These are phyloP conservation scores for Hyaena hyaena DNA, from an alignment of 2,113 vertebrate genomes.

Conservation along the genomic window DNA sequence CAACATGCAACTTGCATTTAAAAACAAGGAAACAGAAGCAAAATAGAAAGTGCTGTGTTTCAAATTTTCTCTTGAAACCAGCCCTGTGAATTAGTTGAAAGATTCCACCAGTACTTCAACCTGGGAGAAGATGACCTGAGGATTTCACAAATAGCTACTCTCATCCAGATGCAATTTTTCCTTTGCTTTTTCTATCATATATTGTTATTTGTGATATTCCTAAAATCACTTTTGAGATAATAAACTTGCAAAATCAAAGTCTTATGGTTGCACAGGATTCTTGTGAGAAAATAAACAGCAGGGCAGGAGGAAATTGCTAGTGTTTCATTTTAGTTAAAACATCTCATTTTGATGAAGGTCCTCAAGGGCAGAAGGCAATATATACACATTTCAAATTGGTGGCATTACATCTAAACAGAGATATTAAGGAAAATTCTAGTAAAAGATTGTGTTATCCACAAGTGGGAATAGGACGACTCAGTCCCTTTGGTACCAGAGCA, in stretches of 20 bases:
- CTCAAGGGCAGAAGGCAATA: slow-evolving; percentile 76
- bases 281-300: slow-evolving; percentile 73
- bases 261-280: slow-evolving; percentile 65
- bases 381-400: slow-evolving; percentile 74
- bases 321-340: slow-evolving; percentile 80
- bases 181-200: slow-evolving; percentile 80
- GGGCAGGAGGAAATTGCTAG: slow-evolving; percentile 54
- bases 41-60: slow-evolving; percentile 40
- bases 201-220: slow-evolving; percentile 80
- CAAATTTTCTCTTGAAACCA: slow-evolving; percentile 62
- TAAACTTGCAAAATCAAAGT: slow-evolving; percentile 73
- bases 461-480: background rate
- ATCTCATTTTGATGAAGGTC: slow-evolving; percentile 81
- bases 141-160: slow-evolving; percentile 76
- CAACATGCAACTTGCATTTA: background rate
- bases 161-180: slow-evolving; percentile 76
- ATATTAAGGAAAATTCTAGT: slow-evolving; percentile 71
- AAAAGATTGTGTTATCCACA: slow-evolving; percentile 64
- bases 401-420: slow-evolving; percentile 72
- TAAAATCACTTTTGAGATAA: slow-evolving; percentile 73
- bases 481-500: background rate
- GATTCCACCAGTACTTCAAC: slow-evolving; percentile 65
- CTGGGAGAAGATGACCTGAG: slow-evolving; percentile 31
- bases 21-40: slow-evolving; percentile 18
- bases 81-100: slow-evolving; percentile 64